Conservation (phyloP, 2,888 invertebrate species). For the Scaptomyza caliginosa region DNA sequence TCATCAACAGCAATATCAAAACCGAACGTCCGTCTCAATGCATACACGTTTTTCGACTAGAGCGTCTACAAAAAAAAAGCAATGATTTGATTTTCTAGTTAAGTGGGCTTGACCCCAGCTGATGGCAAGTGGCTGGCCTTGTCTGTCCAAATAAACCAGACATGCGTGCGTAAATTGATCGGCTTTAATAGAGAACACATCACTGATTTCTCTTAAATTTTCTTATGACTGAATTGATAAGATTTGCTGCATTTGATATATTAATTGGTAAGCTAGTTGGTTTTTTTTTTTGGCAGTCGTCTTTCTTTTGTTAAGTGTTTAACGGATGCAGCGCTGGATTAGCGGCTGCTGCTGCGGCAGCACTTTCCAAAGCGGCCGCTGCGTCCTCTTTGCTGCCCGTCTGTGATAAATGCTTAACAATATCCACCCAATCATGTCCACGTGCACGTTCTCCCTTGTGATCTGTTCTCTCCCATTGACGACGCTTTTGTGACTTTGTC, state of each 20-base stretch:
- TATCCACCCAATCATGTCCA: constrained; percentile 98
- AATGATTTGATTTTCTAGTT: constrained; percentile 32
- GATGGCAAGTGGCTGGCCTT: constrained; percentile 45
- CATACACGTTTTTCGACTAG: constrained; percentile 24
- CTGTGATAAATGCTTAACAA: constrained; percentile 97
- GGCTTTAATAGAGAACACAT: constrained; percentile 49
- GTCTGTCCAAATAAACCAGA: constrained; percentile 39
- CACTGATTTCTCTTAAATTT: constrained; percentile 3
- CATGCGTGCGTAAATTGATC: constrained; percentile 57
- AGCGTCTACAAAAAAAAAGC: constrained; percentile 5
- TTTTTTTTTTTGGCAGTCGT: constrained; percentile 10
- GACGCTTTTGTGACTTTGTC: constrained; percentile 95
- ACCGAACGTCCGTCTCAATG: constrained; percentile 21
- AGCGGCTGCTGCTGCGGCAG: constrained; percentile 36
- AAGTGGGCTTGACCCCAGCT: constrained; percentile 39
- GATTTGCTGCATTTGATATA: constrained; percentile 21
- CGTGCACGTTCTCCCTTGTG: constrained; percentile 92
- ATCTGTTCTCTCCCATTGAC: constrained; percentile 94
- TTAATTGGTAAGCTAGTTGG: constrained; percentile 24
- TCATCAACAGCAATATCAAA: constrained; percentile 33
- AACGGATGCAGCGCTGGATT: constrained; percentile 37
- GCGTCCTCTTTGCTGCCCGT: constrained; percentile 84
- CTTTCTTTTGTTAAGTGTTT: constrained; percentile 18
- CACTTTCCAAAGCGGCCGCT: constrained; percentile 37
- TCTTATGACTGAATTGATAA: constrained; percentile 33